Evolutionary conservation across 2,888 invertebrate genomes (phyloP), one percentile per base, ranked within the genome.

Genomic region (Caenorhabditis afra): DNA sequence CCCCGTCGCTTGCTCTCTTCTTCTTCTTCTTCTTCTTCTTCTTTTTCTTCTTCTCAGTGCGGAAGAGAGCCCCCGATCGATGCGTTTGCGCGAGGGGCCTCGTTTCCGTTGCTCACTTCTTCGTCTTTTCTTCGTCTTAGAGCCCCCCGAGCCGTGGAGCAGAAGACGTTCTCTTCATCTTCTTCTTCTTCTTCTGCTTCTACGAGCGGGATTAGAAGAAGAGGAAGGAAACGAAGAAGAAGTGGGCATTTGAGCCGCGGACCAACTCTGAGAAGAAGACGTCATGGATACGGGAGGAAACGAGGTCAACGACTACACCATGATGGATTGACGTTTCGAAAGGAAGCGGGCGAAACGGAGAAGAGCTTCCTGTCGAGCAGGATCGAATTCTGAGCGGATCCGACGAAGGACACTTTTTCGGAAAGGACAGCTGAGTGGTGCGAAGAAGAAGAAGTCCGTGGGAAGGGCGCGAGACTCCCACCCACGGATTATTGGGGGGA

Each of bases 301-400:
- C 73, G 73, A 73, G 64, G 64, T 64, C 64, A 73, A 73, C 73
- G 71, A 64, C 71, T 71, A 71, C 39, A 39, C 53, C 53, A 62
- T 64, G 71, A 71, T 71, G 71, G 71, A 71, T 71, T 71, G 71
- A 64, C 62, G 47, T 70, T 70, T 61, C 20, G 52, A 20, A 55
- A 66, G 18, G 47, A 49, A 61, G 23, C 4, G 20, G 44, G 53
- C 52, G 5, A 18, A n/a, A n/a, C n/a, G 35, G 35, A 65, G 45
- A 20, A 22, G n/a, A 52, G 37, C 53, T 16, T 16, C n/a, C 16
- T 16, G 16, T 18, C n/a, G 7, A 29, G 12, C 20, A 22, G 14
- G 53, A 37, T 35, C 18, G 29, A 29, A 7, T 29, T 29, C 4
- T 29, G 29, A 29, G 29, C 4, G 7, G 29, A 29, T 5, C 29